These are phyloP conservation scores for Steinernema feltiae DNA, from an alignment of 1,140 invertebrate genomes.

Conservation along the genomic window DNA sequence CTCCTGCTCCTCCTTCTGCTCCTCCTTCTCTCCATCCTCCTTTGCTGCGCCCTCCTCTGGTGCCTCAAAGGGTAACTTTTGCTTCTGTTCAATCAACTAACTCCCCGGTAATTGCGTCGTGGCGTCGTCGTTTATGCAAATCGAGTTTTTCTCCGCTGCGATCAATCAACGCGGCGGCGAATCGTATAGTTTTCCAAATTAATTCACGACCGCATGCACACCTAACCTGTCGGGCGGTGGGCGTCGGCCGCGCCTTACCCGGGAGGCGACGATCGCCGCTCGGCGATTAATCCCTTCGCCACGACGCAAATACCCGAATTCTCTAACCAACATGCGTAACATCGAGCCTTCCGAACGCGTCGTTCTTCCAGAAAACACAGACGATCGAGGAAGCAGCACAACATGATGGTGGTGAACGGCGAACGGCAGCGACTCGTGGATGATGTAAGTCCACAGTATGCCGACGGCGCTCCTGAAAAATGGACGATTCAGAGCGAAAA, in stretches of 20 bases:
- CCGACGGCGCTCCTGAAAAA: no score
- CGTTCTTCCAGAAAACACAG: not conserved
- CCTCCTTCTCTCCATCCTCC: slow-evolving; percentile 51
- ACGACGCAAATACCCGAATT: not conserved
- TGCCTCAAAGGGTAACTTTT: slow-evolving; percentile 44
- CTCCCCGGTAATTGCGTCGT: not conserved
- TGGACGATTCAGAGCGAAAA: not conserved
- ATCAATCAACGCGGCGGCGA: not conserved
- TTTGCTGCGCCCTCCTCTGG: slow-evolving; percentile 54
- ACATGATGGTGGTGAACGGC: slow-evolving; percentile 23
- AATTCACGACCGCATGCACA: slow-evolving; percentile 1
- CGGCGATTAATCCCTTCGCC: not conserved
- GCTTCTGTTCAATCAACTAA: not conserved
- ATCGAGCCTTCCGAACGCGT: slow-evolving; percentile 22
- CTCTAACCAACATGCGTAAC: not conserved
- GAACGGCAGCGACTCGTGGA: slow-evolving; percentile 24
- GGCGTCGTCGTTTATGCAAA: not conserved
- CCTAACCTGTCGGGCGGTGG: not conserved
- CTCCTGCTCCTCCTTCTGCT: slow-evolving; percentile 50
- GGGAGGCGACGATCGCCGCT: not conserved
- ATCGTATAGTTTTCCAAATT: slow-evolving; percentile 9
- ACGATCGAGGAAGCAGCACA: slow-evolving; percentile 26
- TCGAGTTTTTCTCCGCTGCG: not conserved
- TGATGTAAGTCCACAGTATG: no score
- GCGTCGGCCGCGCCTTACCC: not conserved